phyloP scores from a whole-genome alignment of 2,888 invertebrate genomes.

The Dicycla oo region DNA sequence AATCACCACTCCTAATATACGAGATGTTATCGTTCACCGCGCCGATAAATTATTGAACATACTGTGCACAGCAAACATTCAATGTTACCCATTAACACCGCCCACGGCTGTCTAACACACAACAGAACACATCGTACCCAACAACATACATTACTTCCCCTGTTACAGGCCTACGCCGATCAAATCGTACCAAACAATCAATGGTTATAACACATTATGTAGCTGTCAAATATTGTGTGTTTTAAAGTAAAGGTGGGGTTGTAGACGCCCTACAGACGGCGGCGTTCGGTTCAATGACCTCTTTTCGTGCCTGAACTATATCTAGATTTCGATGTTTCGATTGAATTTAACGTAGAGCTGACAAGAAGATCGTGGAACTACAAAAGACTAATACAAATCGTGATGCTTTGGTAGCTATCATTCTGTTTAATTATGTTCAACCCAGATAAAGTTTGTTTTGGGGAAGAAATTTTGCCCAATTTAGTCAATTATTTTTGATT shows the following conservation, averaged over 20 bases:
- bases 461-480: background rate
- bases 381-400: constrained; percentile 62
- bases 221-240: constrained; percentile 59
- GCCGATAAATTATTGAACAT: constrained; percentile 65
- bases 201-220: constrained; percentile 71
- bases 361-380: constrained; percentile 66
- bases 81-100: constrained; percentile 72
- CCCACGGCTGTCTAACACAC: constrained; percentile 62
- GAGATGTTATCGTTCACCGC: constrained; percentile 56
- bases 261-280: constrained; percentile 83
- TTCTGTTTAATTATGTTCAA: constrained; percentile 27
- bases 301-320: constrained; percentile 76
- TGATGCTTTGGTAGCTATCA: constrained; percentile 55
- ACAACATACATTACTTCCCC: constrained; percentile 72
- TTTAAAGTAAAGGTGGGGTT: constrained; percentile 69
- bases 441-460: constrained; percentile 6
- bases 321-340: constrained; percentile 68
- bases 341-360: constrained; percentile 61
- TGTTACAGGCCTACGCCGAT: constrained; percentile 52
- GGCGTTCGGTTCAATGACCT: constrained; percentile 76
- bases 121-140: constrained; percentile 52
- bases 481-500: constrained; percentile 27
- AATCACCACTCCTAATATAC: constrained; percentile 53
- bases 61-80: constrained; percentile 74
- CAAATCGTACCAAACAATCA: constrained; percentile 66